Evolutionary conservation across 2,888 invertebrate genomes (phyloP).

Genomic region (Lepidocyrtinus sp.): DNA sequence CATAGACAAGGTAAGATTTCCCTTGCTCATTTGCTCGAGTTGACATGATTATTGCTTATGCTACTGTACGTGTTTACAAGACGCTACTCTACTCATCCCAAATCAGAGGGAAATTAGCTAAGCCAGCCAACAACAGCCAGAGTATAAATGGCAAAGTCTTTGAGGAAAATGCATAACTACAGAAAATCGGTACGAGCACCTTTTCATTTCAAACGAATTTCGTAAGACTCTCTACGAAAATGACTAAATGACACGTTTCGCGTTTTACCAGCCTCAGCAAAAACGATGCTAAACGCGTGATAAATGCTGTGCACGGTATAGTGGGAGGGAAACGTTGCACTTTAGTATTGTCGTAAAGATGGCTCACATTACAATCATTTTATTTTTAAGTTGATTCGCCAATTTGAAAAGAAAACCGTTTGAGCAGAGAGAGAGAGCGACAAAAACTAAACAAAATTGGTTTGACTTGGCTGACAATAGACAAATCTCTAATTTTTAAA

Average conservation of each 20-base stretch:
- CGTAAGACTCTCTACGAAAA: neutral
- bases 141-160: too few relatives aligned
- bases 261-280: too few relatives aligned
- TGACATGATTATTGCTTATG: constrained; percentile 7
- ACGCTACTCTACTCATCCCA: too few relatives aligned
- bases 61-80: constrained; percentile 1
- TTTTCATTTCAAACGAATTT: neutral
- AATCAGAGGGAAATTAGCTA: too few relatives aligned
- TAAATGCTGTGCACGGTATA: neutral
- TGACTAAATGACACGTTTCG: neutral
- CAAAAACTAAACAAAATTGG: too few relatives aligned
- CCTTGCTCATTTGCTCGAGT: neutral
- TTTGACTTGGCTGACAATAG: too few relatives aligned
- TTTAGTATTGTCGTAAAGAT: neutral
- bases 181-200: neutral
- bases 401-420: neutral
- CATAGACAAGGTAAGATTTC: neutral
- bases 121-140: too few relatives aligned
- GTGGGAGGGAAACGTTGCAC: neutral
- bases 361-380: neutral
- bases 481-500: too few relatives aligned
- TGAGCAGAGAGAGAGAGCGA: neutral
- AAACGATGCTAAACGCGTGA: neutral
- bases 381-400: neutral
- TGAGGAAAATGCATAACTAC: constrained; percentile 5